Conservation (phyloP, 2,888 invertebrate genomes). For the Octodonta nipae region DNA sequence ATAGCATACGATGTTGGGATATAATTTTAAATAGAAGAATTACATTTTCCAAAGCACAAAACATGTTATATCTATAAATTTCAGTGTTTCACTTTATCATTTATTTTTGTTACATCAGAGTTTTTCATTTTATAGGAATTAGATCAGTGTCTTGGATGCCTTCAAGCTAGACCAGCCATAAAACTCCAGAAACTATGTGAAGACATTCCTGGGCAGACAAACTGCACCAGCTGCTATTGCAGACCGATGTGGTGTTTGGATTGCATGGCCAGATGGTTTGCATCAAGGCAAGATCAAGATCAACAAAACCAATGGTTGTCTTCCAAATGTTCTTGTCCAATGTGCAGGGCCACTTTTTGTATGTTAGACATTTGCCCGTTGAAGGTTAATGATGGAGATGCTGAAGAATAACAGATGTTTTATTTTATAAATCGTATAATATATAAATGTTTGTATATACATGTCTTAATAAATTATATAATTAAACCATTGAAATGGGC, state of each 20-base stretch:
- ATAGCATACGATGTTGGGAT: too few relatives aligned
- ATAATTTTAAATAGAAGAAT: too few relatives aligned
- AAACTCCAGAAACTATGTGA: constrained; percentile 58
- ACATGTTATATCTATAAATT: too few relatives aligned
- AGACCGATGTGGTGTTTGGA: constrained; percentile 82
- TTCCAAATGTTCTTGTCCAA: constrained; percentile 75
- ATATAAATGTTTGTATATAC: too few relatives aligned
- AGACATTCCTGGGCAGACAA: constrained; percentile 32
- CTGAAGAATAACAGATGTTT: too few relatives aligned
- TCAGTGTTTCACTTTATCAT: too few relatives aligned
- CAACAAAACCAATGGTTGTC: constrained; percentile 64
- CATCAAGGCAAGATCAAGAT: constrained; percentile 60
- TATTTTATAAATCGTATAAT: too few relatives aligned
- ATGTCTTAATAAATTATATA: too few relatives aligned
- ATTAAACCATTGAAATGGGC: too few relatives aligned
- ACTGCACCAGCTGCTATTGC: constrained; percentile 52
- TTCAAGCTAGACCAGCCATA: constrained; percentile 64
- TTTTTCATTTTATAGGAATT: constrained; percentile 49
- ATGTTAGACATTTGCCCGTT: constrained; percentile 59
- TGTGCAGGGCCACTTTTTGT: constrained; percentile 75
- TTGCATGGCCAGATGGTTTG: constrained; percentile 81
- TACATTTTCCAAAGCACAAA: too few relatives aligned
- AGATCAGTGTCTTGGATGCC: constrained; percentile 80
- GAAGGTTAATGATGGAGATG: too few relatives aligned
- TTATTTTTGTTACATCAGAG: too few relatives aligned